Evolutionary conservation across 2,888 invertebrate species (phyloP).

Genomic region (Dryadula phaetusa): DNA sequence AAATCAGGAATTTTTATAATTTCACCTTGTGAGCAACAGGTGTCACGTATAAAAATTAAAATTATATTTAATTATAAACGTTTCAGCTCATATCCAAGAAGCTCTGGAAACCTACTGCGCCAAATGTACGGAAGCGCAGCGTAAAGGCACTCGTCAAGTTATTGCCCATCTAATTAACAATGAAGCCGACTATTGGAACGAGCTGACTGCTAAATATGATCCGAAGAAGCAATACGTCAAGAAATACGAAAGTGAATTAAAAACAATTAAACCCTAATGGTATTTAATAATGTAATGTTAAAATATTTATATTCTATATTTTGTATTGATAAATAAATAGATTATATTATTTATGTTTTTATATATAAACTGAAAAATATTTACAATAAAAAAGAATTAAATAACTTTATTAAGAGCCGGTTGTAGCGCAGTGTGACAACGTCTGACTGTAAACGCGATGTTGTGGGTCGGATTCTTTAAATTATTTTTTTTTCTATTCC

Average conservation of each 20-base stretch:
- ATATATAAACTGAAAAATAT: too few species aligned
- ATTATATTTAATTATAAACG: neutral
- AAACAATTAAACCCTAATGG: constrained; percentile 47
- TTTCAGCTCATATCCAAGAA: constrained; percentile 65
- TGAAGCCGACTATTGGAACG: constrained; percentile 59
- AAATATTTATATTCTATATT: neutral
- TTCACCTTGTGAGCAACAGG: neutral
- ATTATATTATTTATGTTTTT: neutral
- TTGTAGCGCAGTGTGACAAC: too few species aligned
- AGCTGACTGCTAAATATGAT: constrained; percentile 61
- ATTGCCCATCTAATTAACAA: constrained; percentile 61
- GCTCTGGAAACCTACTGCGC: constrained; percentile 67
- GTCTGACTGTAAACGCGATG: too few species aligned
- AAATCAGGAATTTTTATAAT: too few species aligned
- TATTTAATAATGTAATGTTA: neutral
- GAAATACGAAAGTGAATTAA: constrained; percentile 58
- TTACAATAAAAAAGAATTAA: too few species aligned
- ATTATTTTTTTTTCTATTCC: too few species aligned
- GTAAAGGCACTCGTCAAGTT: constrained; percentile 50
- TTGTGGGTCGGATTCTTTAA: too few species aligned
- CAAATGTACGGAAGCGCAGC: constrained; percentile 66
- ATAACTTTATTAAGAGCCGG: too few species aligned
- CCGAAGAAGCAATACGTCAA: constrained; percentile 53
- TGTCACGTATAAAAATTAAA: neutral
- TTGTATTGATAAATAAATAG: neutral